Evolutionary conservation across 37 sponge, comb jelly and placozoan species (phyloP).

Genomic region (Diacarnus erythraeanus): DNA sequence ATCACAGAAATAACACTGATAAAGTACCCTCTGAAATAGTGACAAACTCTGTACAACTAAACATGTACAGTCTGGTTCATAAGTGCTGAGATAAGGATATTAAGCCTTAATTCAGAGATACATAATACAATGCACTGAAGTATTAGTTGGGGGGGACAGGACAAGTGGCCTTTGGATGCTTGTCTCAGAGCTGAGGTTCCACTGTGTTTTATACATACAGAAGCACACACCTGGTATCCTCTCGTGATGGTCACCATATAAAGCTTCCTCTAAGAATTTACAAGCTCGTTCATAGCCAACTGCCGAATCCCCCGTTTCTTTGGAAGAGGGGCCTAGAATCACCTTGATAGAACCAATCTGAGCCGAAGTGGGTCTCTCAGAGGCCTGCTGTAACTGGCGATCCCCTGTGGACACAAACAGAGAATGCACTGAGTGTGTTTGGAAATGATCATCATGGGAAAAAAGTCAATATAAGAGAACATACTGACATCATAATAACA

Average conservation of each 20-base stretch:
- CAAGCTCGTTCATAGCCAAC: slow-evolving; percentile 2
- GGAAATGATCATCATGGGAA: no score
- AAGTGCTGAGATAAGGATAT: no score
- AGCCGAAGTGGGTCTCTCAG: background rate
- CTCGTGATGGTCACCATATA: slow-evolving; percentile 29
- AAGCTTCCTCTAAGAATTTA: slow-evolving; percentile 5
- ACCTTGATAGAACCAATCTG: slow-evolving; percentile 5
- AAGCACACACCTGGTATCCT: slow-evolving; percentile 21
- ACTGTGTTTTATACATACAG: background rate
- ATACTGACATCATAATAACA: no score
- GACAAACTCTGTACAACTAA: no score
- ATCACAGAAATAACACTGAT: background rate
- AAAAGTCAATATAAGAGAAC: no score
- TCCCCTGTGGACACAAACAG: no score
- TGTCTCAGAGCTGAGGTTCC: background rate
- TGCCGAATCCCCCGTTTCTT: slow-evolving; percentile 4
- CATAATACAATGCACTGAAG: no score
- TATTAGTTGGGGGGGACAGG: background rate
- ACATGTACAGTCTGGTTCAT: no score
- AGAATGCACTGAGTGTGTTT: no score
- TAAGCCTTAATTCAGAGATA: no score
- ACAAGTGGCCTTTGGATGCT: background rate
- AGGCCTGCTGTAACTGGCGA: no score
- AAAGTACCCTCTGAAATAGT: no score
- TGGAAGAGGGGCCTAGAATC: background rate